These are phyloP conservation scores for Nesidiocoris tenuis DNA, from an alignment of 2,888 invertebrate species.

Conservation along the genomic window DNA sequence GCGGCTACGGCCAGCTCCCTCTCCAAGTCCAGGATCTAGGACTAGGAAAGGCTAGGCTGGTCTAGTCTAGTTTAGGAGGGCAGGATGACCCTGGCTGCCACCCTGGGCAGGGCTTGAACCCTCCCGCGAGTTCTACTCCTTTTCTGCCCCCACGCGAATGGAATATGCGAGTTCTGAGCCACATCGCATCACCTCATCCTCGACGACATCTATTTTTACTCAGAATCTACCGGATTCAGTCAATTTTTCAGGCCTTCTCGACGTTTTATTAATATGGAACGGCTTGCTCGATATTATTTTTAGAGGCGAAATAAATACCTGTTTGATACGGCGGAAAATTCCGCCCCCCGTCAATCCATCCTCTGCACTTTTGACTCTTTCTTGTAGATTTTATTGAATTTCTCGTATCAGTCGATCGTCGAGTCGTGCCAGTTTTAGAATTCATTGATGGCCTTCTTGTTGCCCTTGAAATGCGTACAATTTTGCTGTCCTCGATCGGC, in stretches of 20 bases:
- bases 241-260: constrained; percentile 45
- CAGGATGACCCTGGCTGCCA: constrained; percentile 39
- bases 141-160: constrained; percentile 34
- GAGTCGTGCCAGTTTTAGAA: too few species aligned
- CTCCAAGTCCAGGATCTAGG: constrained; percentile 9
- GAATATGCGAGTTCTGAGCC: constrained; percentile 6
- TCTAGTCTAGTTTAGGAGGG: constrained; percentile 14
- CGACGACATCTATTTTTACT: constrained; percentile 44
- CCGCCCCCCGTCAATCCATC: neutral
- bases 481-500: neutral
- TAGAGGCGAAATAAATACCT: constrained; percentile 16
- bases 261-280: constrained; percentile 35
- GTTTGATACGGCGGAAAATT: too few species aligned
- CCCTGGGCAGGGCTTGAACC: constrained; percentile 8
- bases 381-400: too few species aligned
- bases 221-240: constrained; percentile 48
- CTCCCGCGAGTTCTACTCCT: constrained; percentile 26
- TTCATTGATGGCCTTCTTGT: neutral
- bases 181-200: neutral
- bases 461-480: neutral
- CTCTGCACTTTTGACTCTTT: neutral
- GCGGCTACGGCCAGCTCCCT: neutral
- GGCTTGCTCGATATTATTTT: constrained; percentile 32
- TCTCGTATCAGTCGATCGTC: too few species aligned
- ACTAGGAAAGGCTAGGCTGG: neutral